These are phyloP conservation scores for Nothocercus julius DNA, from an alignment of 2,113 vertebrate genomes.

Conservation along the genomic window DNA sequence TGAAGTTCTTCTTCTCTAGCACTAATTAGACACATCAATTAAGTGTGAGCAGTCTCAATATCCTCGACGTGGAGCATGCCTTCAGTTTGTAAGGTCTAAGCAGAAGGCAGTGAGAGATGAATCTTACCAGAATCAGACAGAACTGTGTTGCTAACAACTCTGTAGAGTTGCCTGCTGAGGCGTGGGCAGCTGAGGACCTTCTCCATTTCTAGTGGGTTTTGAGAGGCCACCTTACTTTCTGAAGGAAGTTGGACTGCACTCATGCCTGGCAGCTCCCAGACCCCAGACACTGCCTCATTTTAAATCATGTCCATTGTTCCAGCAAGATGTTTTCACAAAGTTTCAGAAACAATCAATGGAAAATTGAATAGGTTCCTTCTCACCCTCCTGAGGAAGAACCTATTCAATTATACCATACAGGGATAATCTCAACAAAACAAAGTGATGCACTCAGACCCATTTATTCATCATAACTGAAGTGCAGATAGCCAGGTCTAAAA, in stretches of 20 bases:
- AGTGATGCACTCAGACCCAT: background rate
- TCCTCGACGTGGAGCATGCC: background rate
- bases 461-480: background rate
- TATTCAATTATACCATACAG: no score
- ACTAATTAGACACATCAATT: background rate
- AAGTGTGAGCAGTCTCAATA: background rate
- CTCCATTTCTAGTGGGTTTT: background rate
- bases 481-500: background rate
- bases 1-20: background rate
- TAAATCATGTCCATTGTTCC: background rate
- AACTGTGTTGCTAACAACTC: background rate
- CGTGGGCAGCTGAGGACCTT: background rate
- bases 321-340: background rate
- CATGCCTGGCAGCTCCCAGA: background rate
- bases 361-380: background rate
- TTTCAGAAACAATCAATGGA: background rate
- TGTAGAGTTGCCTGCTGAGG: background rate
- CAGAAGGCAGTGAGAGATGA: background rate
- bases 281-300: background rate
- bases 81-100: background rate
- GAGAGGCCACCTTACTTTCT: rapidly evolving
- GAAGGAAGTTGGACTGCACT: no score
- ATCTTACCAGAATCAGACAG: background rate
- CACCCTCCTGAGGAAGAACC: background rate
- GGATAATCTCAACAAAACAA: background rate